A percentile compares a stretch with the other conserved stretches of the same genome.
Evolutionary conservation across 2,113 vertebrate genomes (phyloP).

Genomic region (Emydura subglobosa): DNA sequence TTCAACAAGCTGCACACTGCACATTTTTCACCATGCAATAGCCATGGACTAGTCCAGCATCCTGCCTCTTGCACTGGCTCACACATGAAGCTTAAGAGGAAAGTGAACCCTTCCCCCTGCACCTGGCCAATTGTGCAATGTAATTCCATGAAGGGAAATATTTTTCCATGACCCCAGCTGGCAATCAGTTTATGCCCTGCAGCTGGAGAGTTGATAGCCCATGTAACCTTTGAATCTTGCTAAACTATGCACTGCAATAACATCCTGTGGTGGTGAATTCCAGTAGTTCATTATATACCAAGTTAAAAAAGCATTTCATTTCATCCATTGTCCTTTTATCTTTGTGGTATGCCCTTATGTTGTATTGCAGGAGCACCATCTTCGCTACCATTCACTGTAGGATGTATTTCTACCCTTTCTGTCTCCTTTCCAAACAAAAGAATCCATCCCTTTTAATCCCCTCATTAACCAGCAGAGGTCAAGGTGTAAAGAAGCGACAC

Average conservation of each 20-base stretch:
- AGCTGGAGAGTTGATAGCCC: neutral
- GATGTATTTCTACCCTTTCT: neutral
- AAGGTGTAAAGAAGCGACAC: neutral
- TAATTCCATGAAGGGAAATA: neutral
- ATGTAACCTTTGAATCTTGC: constrained; percentile 23
- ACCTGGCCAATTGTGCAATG: neutral
- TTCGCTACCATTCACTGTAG: constrained; percentile 6
- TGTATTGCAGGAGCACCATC: neutral
- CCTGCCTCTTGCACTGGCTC: neutral
- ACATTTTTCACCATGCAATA: constrained; percentile 31
- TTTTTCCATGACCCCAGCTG: neutral
- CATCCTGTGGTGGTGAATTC: neutral
- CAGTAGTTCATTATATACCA: constrained; percentile 26
- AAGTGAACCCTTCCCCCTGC: neutral
- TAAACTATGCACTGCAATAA: constrained; percentile 31
- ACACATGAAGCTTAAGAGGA: neutral
- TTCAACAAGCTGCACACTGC: neutral
- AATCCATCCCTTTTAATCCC: neutral
- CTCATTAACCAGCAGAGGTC: neutral
- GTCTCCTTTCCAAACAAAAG: constrained; percentile 49
- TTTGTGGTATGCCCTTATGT: neutral
- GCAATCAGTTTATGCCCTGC: neutral
- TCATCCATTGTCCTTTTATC: constrained; percentile 37
- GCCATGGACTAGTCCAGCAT: neutral
- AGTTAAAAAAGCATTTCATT: constrained; percentile 20